Evolutionary conservation across 2,888 invertebrate species (phyloP).

Genomic region (Alitta virens): DNA sequence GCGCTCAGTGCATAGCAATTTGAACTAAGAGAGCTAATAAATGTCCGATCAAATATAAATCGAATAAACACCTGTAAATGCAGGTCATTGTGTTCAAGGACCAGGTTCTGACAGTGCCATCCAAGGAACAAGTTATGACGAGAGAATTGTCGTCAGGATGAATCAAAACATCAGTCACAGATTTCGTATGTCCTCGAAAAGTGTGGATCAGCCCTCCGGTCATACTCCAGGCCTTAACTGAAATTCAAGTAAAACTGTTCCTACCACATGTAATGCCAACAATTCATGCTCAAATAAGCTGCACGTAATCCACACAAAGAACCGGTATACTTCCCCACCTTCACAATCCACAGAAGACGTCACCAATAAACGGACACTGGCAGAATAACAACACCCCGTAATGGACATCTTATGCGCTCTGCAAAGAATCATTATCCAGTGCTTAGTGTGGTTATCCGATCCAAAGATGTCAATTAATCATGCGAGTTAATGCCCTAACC

Average conservation of each 20-base stretch:
- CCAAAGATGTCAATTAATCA: too few relatives aligned
- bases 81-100: conserved; percentile 52
- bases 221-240: conserved; percentile 55
- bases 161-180: conserved; percentile 48
- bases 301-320: neutral
- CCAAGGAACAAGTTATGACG: conserved; percentile 51
- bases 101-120: conserved; percentile 54
- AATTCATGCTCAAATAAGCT: too few relatives aligned
- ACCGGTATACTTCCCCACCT: conserved; percentile 32
- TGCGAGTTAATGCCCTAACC: too few relatives aligned
- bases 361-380: conserved; percentile 41
- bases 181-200: conserved; percentile 53
- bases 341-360: conserved; percentile 52
- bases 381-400: conserved; percentile 52
- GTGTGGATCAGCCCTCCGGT: conserved; percentile 52
- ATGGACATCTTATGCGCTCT: conserved; percentile 55
- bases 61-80: conserved; percentile 42
- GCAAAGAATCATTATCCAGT: too few relatives aligned
- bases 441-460: too few relatives aligned
- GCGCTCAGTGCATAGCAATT: too few relatives aligned
- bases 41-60: too few relatives aligned
- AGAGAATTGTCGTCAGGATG: conserved; percentile 49
- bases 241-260: too few relatives aligned
- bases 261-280: too few relatives aligned
- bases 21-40: too few relatives aligned